Percentiles rank a stretch among this genome's conserved stretches.
phyloP scores from a whole-genome alignment of 2,113 vertebrate genomes.

The Cygnus atratus region DNA sequence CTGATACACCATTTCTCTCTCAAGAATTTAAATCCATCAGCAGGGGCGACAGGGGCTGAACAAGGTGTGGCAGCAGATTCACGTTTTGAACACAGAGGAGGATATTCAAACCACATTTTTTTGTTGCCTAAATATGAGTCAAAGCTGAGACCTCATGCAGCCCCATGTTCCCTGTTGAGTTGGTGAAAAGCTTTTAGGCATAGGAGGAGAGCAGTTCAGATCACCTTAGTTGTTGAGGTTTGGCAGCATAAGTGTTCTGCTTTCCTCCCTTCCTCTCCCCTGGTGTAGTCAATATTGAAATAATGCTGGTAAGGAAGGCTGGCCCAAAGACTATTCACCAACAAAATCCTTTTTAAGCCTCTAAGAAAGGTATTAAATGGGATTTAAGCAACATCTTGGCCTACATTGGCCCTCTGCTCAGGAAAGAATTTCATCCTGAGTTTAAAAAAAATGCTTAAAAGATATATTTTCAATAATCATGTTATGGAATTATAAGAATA shows the following conservation, averaged over 20 bases:
- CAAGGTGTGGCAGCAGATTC: background rate
- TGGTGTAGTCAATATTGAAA: background rate
- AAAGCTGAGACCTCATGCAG: background rate
- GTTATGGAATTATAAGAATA: background rate
- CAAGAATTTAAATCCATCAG: background rate
- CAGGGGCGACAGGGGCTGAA: background rate
- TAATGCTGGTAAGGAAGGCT: background rate
- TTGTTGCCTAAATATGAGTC: background rate
- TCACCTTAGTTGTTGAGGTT: background rate
- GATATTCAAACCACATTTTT: background rate
- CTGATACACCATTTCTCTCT: fast-evolving
- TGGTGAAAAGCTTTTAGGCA: background rate
- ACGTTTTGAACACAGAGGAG: background rate
- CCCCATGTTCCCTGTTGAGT: background rate
- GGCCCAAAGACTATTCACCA: background rate
- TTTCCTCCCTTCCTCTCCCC: background rate
- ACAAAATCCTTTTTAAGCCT: constrained; percentile 41
- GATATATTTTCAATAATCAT: constrained; percentile 7
- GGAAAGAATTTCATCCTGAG: background rate
- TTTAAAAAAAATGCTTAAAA: background rate
- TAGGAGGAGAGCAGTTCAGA: background rate
- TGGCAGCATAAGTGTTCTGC: background rate
- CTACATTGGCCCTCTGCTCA: background rate
- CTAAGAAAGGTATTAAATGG: constrained; percentile 27
- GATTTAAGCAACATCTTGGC: constrained; percentile 37